These are phyloP conservation scores for Gortyna flavago DNA, from an alignment of 2,888 invertebrate genomes.

Conservation along the genomic window DNA sequence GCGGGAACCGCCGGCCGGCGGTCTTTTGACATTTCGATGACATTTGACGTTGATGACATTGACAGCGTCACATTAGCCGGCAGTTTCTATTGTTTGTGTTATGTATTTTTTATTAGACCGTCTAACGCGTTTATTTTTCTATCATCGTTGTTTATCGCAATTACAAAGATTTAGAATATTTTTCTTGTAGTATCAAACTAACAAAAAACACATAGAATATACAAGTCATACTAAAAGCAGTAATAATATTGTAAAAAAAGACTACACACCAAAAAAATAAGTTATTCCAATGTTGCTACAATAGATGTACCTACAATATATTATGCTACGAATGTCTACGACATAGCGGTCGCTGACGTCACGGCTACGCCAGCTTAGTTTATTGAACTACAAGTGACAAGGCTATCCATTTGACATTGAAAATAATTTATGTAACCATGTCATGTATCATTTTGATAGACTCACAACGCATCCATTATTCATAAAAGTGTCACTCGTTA, in stretches of 20 bases:
- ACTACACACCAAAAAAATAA: background rate
- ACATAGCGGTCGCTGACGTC: conserved; percentile 34
- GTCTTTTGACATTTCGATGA: no score
- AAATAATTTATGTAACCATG: conserved; percentile 43
- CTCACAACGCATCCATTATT: conserved; percentile 41
- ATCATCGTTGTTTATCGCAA: background rate
- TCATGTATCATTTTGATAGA: conserved; percentile 33
- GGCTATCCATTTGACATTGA: conserved; percentile 39
- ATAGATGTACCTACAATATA: background rate
- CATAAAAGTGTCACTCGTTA: conserved; percentile 24
- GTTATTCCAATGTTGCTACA: background rate
- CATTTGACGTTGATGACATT: no score
- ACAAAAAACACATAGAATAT: background rate
- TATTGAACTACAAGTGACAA: conserved; percentile 49
- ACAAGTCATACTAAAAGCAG: background rate
- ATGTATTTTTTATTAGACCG: background rate
- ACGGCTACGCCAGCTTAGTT: conserved; percentile 14
- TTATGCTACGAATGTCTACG: conserved; percentile 16
- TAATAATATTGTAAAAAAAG: background rate
- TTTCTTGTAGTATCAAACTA: background rate
- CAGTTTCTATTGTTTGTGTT: background rate
- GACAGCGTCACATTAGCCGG: no score
- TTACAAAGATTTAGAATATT: background rate
- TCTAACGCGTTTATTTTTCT: background rate
- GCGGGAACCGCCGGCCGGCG: no score